Evolutionary conservation across 2,888 invertebrate genomes (phyloP).

Genomic region (Neria commutata): DNA sequence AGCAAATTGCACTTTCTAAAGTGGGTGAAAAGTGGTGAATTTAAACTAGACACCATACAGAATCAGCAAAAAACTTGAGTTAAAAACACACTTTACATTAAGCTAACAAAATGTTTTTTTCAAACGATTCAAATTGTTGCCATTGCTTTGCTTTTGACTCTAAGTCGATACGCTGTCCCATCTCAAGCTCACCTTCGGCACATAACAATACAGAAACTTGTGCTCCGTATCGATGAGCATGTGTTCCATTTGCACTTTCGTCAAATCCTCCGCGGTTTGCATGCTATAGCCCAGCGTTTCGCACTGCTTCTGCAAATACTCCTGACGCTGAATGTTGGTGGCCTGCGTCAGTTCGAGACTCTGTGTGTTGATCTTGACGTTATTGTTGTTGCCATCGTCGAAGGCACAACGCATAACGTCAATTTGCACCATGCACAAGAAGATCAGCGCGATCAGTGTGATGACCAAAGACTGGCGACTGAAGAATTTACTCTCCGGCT

Average conservation of each 20-base stretch:
- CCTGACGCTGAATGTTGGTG: slow-evolving; percentile 69
- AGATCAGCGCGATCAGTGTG: slow-evolving; percentile 30
- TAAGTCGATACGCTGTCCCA: no score
- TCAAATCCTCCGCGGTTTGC: slow-evolving; percentile 62
- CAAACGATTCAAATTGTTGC: not conserved
- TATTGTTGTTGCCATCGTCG: slow-evolving; percentile 59
- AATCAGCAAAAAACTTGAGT: not conserved
- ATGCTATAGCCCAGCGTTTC: slow-evolving; percentile 62
- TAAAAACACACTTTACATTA: no score
- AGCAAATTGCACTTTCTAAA: no score
- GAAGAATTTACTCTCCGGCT: slow-evolving; percentile 29
- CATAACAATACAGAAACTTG: slow-evolving; percentile 88
- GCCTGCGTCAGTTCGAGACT: slow-evolving; percentile 69
- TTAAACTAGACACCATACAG: not conserved
- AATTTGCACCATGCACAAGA: slow-evolving; percentile 33
- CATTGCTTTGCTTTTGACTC: no score
- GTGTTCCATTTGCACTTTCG: slow-evolving; percentile 72
- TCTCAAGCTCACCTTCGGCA: slow-evolving; percentile 86
- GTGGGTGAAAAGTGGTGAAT: no score
- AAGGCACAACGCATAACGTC: slow-evolving; percentile 44
- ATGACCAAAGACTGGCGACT: slow-evolving; percentile 33
- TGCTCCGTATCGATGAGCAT: slow-evolving; percentile 84
- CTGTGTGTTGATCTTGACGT: slow-evolving; percentile 62
- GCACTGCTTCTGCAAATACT: slow-evolving; percentile 69
- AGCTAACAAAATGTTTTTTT: not conserved